A percentile compares a stretch with the other conserved stretches of the same genome.
phyloP scores from a whole-genome alignment of 2,113 vertebrate genomes.

The Dunckerocampus dactyliophorus region DNA sequence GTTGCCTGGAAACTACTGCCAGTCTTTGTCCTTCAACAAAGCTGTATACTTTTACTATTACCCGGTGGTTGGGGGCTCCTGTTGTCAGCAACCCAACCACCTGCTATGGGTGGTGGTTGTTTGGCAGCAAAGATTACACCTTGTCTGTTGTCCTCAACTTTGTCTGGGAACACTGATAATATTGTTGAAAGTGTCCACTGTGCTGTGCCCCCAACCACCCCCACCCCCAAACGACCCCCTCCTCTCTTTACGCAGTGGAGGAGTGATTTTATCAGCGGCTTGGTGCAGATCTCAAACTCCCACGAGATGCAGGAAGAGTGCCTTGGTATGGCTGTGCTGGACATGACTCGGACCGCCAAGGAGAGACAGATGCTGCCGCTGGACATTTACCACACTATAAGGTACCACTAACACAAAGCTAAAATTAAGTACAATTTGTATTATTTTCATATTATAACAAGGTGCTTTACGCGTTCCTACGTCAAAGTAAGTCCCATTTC shows the following conservation, averaged over 20 bases:
- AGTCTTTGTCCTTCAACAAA: not conserved
- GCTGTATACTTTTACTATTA: not conserved
- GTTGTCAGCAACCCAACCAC: not conserved
- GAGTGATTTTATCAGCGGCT: conserved; percentile 88
- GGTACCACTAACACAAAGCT: conserved; percentile 63
- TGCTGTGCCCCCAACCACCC: not conserved
- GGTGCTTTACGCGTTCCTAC: no score
- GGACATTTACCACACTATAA: conserved; percentile 85
- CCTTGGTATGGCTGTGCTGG: conserved; percentile 95
- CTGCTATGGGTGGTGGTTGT: not conserved
- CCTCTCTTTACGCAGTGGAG: conserved; percentile 80
- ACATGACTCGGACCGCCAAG: conserved; percentile 94
- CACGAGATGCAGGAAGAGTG: conserved; percentile 95
- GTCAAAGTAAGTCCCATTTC: no score
- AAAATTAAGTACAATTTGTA: not conserved
- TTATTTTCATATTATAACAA: no score
- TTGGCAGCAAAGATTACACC: not conserved
- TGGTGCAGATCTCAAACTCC: conserved; percentile 82
- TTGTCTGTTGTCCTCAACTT: not conserved
- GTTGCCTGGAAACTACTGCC: not conserved
- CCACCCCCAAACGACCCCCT: not conserved
- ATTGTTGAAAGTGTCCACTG: not conserved
- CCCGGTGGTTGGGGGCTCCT: not conserved
- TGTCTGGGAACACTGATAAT: not conserved
- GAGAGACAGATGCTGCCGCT: conserved; percentile 85